Evolutionary conservation across 2,797 vertebrate species (phyloP).

Genomic region (Xiphophorus birchmanni): DNA sequence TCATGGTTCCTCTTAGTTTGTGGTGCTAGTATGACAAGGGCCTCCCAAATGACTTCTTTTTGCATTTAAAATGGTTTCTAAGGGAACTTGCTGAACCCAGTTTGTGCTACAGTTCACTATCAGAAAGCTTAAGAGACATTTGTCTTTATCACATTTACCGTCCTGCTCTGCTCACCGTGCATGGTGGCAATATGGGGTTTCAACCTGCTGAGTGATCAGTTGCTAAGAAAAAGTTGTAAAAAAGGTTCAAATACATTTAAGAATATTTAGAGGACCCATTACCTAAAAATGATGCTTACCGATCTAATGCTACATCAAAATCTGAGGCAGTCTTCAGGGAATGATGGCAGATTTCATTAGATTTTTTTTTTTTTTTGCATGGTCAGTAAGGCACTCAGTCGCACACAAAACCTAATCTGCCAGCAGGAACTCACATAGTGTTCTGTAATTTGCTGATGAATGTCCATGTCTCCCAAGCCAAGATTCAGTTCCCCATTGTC

Average conservation of each 20-base stretch:
- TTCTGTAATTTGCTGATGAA: slow-evolving; percentile 88
- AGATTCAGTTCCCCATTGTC: slow-evolving; percentile 86
- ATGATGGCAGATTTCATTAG: background rate
- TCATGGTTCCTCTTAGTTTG: background rate
- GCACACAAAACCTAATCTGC: background rate
- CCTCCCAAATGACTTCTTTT: background rate
- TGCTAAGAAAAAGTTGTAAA: background rate
- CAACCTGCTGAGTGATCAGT: background rate
- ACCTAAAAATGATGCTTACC: background rate
- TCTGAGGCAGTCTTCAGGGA: background rate
- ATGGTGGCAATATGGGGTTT: background rate
- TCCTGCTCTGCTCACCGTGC: background rate
- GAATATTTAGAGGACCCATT: background rate
- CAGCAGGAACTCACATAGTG: slow-evolving; percentile 79
- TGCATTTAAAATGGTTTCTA: background rate
- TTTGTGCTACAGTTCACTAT: background rate
- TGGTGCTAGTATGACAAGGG: background rate
- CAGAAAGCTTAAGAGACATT: background rate
- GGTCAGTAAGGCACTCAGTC: background rate
- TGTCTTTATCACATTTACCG: background rate
- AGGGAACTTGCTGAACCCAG: background rate
- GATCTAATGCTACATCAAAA: background rate
- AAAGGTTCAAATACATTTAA: background rate
- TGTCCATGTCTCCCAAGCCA: slow-evolving; percentile 91
- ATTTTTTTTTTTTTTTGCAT: background rate